phyloP scores from a whole-genome alignment of 2,113 vertebrate species.

The Ardeotis arabs region DNA sequence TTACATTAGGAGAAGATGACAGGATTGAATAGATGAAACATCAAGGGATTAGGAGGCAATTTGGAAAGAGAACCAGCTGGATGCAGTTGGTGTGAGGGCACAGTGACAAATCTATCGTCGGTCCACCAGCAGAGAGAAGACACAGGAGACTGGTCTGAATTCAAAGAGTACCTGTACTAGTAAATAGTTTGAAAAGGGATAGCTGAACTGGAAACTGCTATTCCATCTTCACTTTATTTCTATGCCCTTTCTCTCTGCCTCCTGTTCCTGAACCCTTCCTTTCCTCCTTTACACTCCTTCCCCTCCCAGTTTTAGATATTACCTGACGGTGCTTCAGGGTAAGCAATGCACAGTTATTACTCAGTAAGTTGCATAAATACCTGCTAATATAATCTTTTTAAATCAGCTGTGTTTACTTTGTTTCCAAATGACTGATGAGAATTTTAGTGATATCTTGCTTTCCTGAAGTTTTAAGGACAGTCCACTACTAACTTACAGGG shows the following conservation, averaged over 20 bases:
- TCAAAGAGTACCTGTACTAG: slow-evolving; percentile 12
- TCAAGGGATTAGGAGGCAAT: slow-evolving; percentile 41
- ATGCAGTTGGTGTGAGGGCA: slow-evolving; percentile 23
- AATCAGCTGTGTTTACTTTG: neutral
- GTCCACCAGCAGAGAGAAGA: slow-evolving; percentile 31
- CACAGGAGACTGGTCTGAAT: neutral
- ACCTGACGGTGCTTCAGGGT: neutral
- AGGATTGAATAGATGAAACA: slow-evolving; percentile 36
- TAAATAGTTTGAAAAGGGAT: neutral
- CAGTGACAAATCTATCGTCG: slow-evolving; percentile 50
- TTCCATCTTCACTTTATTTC: neutral
- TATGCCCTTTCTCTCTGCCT: neutral
- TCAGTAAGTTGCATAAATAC: neutral
- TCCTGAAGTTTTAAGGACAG: neutral
- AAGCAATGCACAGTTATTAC: neutral
- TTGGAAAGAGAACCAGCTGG: slow-evolving; percentile 32
- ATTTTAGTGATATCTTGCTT: neutral
- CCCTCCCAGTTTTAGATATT: neutral
- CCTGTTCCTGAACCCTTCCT: neutral
- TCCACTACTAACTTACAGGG: neutral
- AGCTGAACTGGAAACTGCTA: neutral
- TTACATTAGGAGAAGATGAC: slow-evolving; percentile 42
- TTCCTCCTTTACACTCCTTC: neutral
- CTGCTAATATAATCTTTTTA: neutral
- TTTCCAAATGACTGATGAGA: neutral